A percentile compares a stretch with the other conserved stretches of the same genome.
Conservation (phyloP, 1,140 invertebrate genomes). For the Dreissena rostriformis region DNA sequence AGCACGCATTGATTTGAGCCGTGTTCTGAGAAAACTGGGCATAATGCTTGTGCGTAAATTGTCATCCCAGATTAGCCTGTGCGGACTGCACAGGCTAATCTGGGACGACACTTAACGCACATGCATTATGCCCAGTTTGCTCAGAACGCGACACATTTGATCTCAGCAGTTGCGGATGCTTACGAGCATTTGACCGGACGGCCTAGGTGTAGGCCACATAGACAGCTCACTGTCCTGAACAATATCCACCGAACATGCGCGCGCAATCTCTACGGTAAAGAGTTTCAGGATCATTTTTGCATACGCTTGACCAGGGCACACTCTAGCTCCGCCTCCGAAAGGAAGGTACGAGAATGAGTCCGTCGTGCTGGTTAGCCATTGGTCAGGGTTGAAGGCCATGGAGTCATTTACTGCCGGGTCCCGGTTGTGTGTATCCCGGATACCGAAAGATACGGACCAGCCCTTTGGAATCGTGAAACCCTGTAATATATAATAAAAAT, state of each 20-base stretch:
- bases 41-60: too few relatives aligned
- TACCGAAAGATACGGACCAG: slow-evolving; percentile 53
- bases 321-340: slow-evolving; percentile 65
- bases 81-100: too few relatives aligned
- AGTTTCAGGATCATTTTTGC: slow-evolving; percentile 64
- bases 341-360: slow-evolving; percentile 66
- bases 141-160: too few relatives aligned
- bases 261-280: slow-evolving; percentile 61
- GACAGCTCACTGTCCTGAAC: slow-evolving; percentile 21
- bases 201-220: slow-evolving; percentile 49
- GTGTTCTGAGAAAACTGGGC: too few relatives aligned
- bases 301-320: slow-evolving; percentile 67
- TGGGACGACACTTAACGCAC: too few relatives aligned
- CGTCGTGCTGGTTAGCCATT: slow-evolving; percentile 58
- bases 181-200: slow-evolving; percentile 11
- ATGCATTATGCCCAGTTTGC: too few relatives aligned
- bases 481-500: slow-evolving; percentile 35
- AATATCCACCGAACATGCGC: slow-evolving; percentile 24
- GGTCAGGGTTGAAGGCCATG: slow-evolving; percentile 57
- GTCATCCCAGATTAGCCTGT: too few relatives aligned
- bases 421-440: slow-evolving; percentile 50
- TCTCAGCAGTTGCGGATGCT: not conserved
- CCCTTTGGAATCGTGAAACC: slow-evolving; percentile 53
- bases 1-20: too few relatives aligned
- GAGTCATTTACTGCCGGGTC: not conserved